Conservation (phyloP, 2,113 vertebrate genomes). For the Dicerorhinus sumatrensis region DNA sequence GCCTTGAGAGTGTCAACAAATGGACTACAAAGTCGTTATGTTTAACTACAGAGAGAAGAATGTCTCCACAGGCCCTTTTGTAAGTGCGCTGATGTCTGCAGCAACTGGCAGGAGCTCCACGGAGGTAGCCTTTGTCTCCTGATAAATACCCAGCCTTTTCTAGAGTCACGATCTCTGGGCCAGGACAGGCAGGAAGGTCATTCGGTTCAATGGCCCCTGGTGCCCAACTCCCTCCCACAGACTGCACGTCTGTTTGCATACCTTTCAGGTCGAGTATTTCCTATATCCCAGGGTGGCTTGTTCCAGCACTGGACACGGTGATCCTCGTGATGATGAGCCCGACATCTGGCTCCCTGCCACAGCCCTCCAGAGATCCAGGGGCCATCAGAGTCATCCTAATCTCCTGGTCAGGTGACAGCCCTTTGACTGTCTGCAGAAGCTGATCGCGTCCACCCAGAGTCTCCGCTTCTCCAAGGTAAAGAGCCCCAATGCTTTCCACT, state of each 20-base stretch:
- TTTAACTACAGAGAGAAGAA: neutral
- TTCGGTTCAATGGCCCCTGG: neutral
- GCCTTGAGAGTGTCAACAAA: neutral
- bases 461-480: neutral
- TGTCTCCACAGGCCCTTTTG: neutral
- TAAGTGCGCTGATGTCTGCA: neutral
- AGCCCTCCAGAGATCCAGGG: neutral
- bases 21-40: neutral
- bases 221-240: neutral
- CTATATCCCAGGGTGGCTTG: neutral
- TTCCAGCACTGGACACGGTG: neutral
- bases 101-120: neutral
- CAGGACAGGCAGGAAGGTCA: neutral
- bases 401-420: neutral
- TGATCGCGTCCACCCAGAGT: neutral
- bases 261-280: fast-evolving
- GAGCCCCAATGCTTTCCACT: neutral
- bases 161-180: neutral
- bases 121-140: neutral
- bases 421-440: neutral
- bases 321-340: neutral
- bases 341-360: neutral
- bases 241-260: neutral
- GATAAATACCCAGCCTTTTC: neutral
- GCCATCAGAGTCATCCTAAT: neutral